These are phyloP conservation scores for Margarornis squamiger DNA, from an alignment of 2,797 vertebrate genomes.

Conservation along the genomic window DNA sequence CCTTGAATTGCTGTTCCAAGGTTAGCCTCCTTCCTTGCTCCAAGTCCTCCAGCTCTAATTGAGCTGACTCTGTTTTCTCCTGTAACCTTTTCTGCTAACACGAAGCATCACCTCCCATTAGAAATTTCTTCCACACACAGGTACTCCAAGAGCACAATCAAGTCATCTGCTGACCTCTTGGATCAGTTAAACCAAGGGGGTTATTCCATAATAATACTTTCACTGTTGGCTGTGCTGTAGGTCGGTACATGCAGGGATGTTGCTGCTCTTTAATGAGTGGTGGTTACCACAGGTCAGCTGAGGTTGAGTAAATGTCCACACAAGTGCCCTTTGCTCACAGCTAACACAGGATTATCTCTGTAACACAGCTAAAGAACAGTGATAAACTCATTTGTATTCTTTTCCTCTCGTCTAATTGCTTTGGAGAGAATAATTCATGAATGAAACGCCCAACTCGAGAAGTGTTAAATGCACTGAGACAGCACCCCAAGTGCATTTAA, in stretches of 20 bases:
- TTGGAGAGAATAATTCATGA: neutral
- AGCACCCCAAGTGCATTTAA: neutral
- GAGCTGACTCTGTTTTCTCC: neutral
- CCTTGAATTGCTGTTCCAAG: conserved; percentile 21
- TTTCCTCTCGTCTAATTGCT: neutral
- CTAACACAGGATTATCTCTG: neutral
- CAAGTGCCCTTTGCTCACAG: neutral
- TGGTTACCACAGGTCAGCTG: conserved; percentile 26
- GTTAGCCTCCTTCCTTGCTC: conserved; percentile 1
- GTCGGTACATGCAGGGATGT: neutral
- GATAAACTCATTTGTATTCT: neutral
- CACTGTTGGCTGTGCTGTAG: neutral
- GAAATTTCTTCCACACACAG: neutral
- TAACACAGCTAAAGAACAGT: neutral
- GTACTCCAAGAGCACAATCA: neutral
- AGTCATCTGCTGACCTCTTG: neutral
- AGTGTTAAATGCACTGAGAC: neutral
- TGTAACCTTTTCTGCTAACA: neutral
- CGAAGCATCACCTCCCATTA: neutral
- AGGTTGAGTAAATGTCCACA: neutral
- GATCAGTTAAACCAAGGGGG: neutral
- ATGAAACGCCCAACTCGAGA: neutral
- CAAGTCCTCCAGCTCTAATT: neutral
- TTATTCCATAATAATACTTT: neutral
- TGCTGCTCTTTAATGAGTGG: neutral